Conservation (phyloP, 2,797 vertebrate genomes). For the Danio albolineatus region DNA sequence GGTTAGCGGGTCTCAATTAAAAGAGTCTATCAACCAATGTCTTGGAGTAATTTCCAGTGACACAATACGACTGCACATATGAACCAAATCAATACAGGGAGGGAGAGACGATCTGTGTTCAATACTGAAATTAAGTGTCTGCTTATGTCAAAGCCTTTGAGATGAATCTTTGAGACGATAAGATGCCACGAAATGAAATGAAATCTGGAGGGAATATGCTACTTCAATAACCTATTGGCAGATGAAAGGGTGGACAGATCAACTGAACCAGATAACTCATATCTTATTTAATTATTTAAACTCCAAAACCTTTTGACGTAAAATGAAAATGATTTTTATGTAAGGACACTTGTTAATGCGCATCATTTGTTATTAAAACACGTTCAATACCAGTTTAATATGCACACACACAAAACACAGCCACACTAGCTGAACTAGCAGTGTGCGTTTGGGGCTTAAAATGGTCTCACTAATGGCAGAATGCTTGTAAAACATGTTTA, state of each 20-base stretch:
- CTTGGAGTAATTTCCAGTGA: slow-evolving; percentile 50
- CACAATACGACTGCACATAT: slow-evolving; percentile 45
- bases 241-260: background rate
- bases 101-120: slow-evolving; percentile 37
- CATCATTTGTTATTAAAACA: background rate
- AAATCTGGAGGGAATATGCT: background rate
- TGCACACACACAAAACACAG: background rate
- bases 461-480: background rate
- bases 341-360: background rate
- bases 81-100: slow-evolving; percentile 51
- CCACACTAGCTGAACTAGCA: background rate
- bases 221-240: slow-evolving; percentile 7
- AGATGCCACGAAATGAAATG: slow-evolving; percentile 20
- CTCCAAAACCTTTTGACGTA: background rate
- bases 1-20: background rate
- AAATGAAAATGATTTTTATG: background rate
- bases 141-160: slow-evolving; percentile 39
- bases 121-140: slow-evolving; percentile 48
- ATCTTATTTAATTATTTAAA: background rate
- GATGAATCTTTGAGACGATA: slow-evolving; percentile 23
- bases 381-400: background rate
- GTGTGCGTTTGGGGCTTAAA: background rate
- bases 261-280: background rate
- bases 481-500: background rate
- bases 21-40: slow-evolving; percentile 7